Evolutionary conservation across 2,113 vertebrate genomes (phyloP), one percentile per base, ranked within the genome.

Genomic region (Nothobranchius furzeri): DNA sequence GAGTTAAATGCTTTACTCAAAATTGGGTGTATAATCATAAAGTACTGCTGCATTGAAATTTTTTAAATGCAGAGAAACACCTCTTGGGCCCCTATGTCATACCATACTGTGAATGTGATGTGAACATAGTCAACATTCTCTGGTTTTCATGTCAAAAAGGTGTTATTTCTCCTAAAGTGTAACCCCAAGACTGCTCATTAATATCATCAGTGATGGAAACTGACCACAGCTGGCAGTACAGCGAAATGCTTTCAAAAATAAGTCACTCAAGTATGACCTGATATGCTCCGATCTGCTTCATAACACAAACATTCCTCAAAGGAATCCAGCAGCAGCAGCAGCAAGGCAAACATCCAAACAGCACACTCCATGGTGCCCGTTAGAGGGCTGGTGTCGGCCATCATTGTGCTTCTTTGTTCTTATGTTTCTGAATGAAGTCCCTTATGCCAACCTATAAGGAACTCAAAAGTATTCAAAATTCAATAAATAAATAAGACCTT

Each of bases 121-220:
- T 40, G 37, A 40, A 40, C 9, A 40, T 40, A 48, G 6, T 14
- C 10, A 48, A 48, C 14, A 14, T 68, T 25, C 40, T 43, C 7
- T 37, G 52, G 13, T 45, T 66, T 37, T 64, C 10, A 35, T 43
- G 14, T 53, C 17, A 76, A 30, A 71, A 63, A 42, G 64, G 36
- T 73, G 35, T 14, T 55, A 56, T 61, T 70, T 37, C 54, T 75
- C 35, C 56, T 48, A 12, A 45, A 45, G 43, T 45, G 43, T 45
- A 45, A 45, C 54, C 68, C 50, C 59, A 70, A 46, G 53, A 54
- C 67, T 69, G 56, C 67, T 82, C 61, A 67, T 84, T 83, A 54
- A 73, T 56, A 66, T 60, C 43, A 60, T 55, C 37, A 71, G 63
- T 40, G 60, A 76, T 63, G 57, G 58, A 76, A 83, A 79, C 49